Evolutionary conservation across 2,113 vertebrate genomes (phyloP).

Genomic region (Atherinomorus stipes): DNA sequence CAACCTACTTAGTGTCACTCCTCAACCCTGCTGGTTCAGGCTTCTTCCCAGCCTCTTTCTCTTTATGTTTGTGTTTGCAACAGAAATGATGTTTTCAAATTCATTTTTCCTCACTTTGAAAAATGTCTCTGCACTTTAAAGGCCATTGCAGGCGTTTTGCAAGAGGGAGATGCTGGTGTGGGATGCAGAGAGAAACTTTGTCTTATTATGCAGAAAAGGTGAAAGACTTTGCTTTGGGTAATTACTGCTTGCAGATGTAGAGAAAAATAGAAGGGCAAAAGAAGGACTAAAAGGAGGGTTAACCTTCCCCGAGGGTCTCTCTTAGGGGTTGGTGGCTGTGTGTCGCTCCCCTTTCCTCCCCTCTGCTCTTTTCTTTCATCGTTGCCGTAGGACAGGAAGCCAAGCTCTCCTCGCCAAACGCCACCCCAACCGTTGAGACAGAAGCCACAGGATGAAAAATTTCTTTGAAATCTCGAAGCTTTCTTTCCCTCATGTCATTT

Average conservation of each 20-base stretch:
- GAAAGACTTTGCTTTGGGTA: constrained; percentile 61
- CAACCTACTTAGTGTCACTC: constrained; percentile 69
- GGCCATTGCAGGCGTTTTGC: neutral
- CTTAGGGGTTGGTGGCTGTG: constrained; percentile 58
- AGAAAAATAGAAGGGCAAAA: constrained; percentile 22
- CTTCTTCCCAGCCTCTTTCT: constrained; percentile 28
- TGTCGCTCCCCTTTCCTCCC: constrained; percentile 54
- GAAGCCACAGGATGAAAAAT: constrained; percentile 46
- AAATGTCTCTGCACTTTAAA: constrained; percentile 22
- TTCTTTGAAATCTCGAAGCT: constrained; percentile 53
- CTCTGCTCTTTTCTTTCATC: constrained; percentile 62
- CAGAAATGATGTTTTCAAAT: constrained; percentile 27
- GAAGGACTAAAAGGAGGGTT: constrained; percentile 53
- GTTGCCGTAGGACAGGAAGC: constrained; percentile 74
- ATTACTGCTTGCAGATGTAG: constrained; percentile 66
- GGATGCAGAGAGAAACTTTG: constrained; percentile 24
- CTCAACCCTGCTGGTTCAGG: constrained; percentile 33
- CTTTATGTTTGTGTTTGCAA: constrained; percentile 32
- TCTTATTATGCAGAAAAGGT: constrained; percentile 59
- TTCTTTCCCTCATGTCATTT: constrained; percentile 37
- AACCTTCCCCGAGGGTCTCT: constrained; percentile 81
- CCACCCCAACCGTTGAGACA: constrained; percentile 47
- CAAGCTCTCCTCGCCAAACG: constrained; percentile 62
- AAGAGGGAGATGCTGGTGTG: constrained; percentile 8
- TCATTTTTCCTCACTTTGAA: constrained; percentile 37